Percentiles rank a stretch among this genome's conserved stretches.
phyloP scores from a whole-genome alignment of 2,888 invertebrate genomes.

The Ennomos quercinarius region DNA sequence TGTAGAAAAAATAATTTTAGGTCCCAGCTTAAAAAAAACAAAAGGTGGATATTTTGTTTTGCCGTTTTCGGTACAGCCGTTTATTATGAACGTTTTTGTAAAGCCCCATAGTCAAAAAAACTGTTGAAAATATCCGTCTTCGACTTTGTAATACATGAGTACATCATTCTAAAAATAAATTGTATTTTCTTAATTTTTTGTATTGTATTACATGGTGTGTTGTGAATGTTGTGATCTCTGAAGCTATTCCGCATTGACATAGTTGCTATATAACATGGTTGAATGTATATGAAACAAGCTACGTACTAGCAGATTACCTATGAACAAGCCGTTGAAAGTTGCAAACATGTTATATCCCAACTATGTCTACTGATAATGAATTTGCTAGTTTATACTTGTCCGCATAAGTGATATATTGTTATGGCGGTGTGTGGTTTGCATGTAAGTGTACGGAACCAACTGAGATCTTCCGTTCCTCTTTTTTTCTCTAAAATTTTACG shows the following conservation, averaged over 20 bases:
- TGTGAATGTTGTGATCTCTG: slow-evolving; percentile 49
- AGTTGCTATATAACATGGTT: slow-evolving; percentile 14
- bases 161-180: slow-evolving; percentile 17
- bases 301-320: neutral
- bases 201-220: slow-evolving; percentile 42
- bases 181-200: slow-evolving; percentile 39
- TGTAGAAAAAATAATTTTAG: neutral
- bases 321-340: slow-evolving; percentile 6
- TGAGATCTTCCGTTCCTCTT: slow-evolving; percentile 47
- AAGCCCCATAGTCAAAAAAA: neutral
- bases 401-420: slow-evolving; percentile 26
- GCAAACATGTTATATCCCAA: slow-evolving; percentile 13
- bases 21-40: neutral
- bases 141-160: slow-evolving; percentile 19
- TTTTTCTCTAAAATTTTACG: slow-evolving; percentile 44
- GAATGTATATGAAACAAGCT: slow-evolving; percentile 9
- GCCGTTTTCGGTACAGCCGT: neutral
- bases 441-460: slow-evolving; percentile 55
- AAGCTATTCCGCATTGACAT: slow-evolving; percentile 26
- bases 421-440: slow-evolving; percentile 29
- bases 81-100: neutral
- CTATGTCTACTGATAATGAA: slow-evolving; percentile 8
- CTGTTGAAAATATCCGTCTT: slow-evolving; percentile 13
- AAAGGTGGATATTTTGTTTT: slow-evolving; percentile 1
- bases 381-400: slow-evolving; percentile 9